Percentiles rank a stretch among this genome's conserved stretches.
phyloP scores from a whole-genome alignment of 2,888 invertebrate genomes.

The Exephanes ischioxanthus region DNA sequence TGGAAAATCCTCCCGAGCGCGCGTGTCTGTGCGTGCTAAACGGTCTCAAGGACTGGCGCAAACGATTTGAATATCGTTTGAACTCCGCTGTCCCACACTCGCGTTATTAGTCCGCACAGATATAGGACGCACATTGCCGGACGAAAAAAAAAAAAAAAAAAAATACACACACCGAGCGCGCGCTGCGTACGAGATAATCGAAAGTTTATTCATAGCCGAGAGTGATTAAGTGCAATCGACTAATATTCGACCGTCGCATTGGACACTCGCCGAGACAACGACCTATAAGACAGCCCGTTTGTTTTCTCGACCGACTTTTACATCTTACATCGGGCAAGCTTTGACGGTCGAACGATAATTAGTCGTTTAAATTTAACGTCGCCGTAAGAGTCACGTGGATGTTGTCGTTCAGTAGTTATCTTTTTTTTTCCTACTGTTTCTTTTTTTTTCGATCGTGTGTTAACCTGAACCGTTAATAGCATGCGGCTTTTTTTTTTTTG shows the following conservation, averaged over 20 bases:
- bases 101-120: neutral
- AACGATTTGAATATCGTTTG: constrained; percentile 54
- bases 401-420: neutral
- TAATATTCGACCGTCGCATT: constrained; percentile 5
- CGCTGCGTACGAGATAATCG: constrained; percentile 15
- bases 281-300: neutral
- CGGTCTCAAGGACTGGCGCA: constrained; percentile 47
- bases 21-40: constrained; percentile 22
- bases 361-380: neutral
- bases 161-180: neutral
- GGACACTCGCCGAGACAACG: constrained; percentile 27
- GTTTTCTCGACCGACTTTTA: neutral
- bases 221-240: constrained; percentile 48
- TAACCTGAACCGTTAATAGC: no score
- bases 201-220: constrained; percentile 38
- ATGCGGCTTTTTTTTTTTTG: no score
- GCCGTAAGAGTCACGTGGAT: neutral
- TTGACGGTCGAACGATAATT: neutral
- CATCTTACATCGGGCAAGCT: neutral
- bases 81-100: neutral
- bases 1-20: constrained; percentile 30
- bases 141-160: neutral
- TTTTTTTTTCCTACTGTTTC: no score
- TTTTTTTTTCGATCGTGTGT: no score
- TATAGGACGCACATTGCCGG: constrained; percentile 8